Evolutionary conservation across 2,888 invertebrate genomes (phyloP).

Genomic region (Caenorhabditis sp.): DNA sequence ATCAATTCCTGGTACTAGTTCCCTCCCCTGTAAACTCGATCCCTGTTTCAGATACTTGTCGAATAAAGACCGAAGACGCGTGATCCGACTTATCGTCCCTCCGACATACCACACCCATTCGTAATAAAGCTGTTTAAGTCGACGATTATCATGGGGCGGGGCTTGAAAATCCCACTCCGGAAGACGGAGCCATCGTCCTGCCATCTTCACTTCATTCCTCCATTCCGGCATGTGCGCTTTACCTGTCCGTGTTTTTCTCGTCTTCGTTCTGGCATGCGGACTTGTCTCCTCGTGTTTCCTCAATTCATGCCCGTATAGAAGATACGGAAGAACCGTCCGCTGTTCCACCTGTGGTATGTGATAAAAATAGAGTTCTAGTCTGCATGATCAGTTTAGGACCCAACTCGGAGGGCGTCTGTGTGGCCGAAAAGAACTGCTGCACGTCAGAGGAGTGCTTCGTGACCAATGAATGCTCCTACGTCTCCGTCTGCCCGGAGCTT

Average conservation of each 20-base stretch:
- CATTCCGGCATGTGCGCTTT: conserved; percentile 42
- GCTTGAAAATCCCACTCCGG: conserved; percentile 27
- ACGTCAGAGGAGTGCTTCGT: conserved; percentile 69
- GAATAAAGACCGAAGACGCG: conserved; percentile 32
- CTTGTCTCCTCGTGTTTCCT: conserved; percentile 74
- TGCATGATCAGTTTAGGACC: conserved; percentile 62
- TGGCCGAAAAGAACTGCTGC: conserved; percentile 72
- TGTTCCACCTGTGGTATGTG: conserved; percentile 70
- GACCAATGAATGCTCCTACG: conserved; percentile 60
- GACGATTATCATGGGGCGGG: conserved; percentile 57
- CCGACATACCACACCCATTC: conserved; percentile 30
- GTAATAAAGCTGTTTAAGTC: conserved; percentile 60
- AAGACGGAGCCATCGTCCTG: conserved; percentile 13
- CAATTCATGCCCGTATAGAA: conserved; percentile 80
- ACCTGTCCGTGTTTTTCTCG: conserved; percentile 39
- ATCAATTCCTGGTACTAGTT: conserved; percentile 1
- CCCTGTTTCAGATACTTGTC: conserved; percentile 17
- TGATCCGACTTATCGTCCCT: conserved; percentile 49
- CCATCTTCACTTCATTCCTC: conserved; percentile 40
- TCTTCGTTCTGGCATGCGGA: conserved; percentile 19
- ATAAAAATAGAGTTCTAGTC: no score
- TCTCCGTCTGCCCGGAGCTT: conserved; percentile 59
- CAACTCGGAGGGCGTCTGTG: conserved; percentile 72
- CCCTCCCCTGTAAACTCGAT: conserved; percentile 1
- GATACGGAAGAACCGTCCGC: conserved; percentile 74